These are phyloP conservation scores for Daboia siamensis DNA, from an alignment of 2,113 vertebrate species.

Conservation along the genomic window DNA sequence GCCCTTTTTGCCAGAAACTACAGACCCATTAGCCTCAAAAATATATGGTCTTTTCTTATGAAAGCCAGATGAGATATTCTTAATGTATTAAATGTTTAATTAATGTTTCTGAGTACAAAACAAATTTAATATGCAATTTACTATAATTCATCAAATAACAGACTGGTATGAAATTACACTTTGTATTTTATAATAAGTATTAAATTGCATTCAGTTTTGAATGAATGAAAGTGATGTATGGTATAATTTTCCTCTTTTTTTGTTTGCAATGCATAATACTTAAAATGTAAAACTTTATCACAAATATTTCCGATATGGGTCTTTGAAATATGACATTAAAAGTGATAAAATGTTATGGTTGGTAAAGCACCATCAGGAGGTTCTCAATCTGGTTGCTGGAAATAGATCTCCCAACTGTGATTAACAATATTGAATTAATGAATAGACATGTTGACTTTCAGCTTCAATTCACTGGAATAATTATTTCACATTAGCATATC, in stretches of 20 bases:
- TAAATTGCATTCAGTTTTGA: conserved; percentile 2
- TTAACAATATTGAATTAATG: conserved; percentile 59
- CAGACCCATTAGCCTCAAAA: neutral
- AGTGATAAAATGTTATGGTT: conserved; percentile 49
- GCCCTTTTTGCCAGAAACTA: neutral
- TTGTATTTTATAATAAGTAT: neutral
- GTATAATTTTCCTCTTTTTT: neutral
- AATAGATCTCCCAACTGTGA: conserved; percentile 48
- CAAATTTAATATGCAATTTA: neutral
- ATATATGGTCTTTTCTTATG: neutral
- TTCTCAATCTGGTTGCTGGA: conserved; percentile 36
- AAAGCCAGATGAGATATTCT: neutral
- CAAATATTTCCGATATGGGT: conserved; percentile 31
- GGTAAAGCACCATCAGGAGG: conserved; percentile 36
- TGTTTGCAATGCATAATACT: conserved; percentile 9
- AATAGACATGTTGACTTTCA: conserved; percentile 56
- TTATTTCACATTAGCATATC: conserved; percentile 57
- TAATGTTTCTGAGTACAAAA: conserved; percentile 7
- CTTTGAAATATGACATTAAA: conserved; percentile 21
- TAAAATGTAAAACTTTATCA: neutral
- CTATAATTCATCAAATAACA: conserved; percentile 8
- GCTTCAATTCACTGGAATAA: conserved; percentile 61
- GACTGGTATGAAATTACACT: conserved; percentile 5
- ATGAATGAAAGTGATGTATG: neutral
- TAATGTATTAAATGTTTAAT: conserved; percentile 21